A percentile compares a stretch with the other conserved stretches of the same genome.
phyloP scores from a whole-genome alignment of 2,888 invertebrate species.

The Synanthedon andrenaeformis region DNA sequence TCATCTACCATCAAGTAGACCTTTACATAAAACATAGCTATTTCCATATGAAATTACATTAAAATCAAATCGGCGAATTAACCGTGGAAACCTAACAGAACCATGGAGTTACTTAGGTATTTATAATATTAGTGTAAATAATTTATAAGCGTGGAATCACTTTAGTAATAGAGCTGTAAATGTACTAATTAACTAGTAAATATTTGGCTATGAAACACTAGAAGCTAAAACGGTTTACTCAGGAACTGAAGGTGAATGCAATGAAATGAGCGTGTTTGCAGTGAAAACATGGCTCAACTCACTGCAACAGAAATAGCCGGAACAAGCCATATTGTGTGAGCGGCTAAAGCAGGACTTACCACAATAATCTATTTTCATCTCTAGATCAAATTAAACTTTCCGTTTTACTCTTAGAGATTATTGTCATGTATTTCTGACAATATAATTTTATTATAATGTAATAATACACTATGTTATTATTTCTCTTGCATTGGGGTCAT shows the following conservation, averaged over 20 bases:
- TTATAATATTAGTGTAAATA: too few relatives aligned
- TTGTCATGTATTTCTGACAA: slow-evolving; percentile 27
- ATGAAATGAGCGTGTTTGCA: slow-evolving; percentile 40
- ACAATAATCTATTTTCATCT: slow-evolving; percentile 52
- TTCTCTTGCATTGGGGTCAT: too few relatives aligned
- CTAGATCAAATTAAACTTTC: slow-evolving; percentile 39
- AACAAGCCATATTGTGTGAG: slow-evolving; percentile 36
- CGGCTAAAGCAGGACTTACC: slow-evolving; percentile 15
- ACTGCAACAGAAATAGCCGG: slow-evolving; percentile 33
- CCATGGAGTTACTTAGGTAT: too few relatives aligned
- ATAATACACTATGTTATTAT: too few relatives aligned
- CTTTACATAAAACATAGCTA: too few relatives aligned
- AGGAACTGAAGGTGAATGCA: slow-evolving; percentile 37
- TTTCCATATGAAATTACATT: too few relatives aligned
- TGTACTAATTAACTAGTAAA: not conserved
- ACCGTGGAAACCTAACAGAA: too few relatives aligned
- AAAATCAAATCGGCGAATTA: too few relatives aligned
- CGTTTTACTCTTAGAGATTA: slow-evolving; percentile 45
- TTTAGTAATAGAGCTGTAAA: not conserved
- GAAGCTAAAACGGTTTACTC: slow-evolving; percentile 12
- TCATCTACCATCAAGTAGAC: too few relatives aligned
- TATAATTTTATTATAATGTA: too few relatives aligned
- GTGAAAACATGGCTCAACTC: slow-evolving; percentile 32
- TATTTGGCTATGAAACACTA: too few relatives aligned
- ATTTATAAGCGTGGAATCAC: too few relatives aligned